These are phyloP conservation scores for Tyria jacobaeae DNA, from an alignment of 2,888 invertebrate species.

Conservation along the genomic window DNA sequence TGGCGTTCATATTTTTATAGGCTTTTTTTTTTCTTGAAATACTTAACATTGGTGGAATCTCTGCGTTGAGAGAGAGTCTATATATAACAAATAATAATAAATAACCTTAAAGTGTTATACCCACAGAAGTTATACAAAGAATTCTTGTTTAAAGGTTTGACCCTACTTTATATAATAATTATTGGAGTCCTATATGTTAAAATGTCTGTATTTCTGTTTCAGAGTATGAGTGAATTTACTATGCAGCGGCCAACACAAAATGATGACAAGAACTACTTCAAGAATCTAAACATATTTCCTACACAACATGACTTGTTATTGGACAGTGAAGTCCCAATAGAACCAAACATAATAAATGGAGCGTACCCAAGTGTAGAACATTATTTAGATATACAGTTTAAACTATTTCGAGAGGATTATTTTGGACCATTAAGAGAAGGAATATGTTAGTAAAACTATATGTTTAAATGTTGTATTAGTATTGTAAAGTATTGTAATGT, in stretches of 20 bases:
- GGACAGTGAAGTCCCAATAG: conserved; percentile 66
- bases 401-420: conserved; percentile 93
- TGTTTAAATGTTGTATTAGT: background rate
- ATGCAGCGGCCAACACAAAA: conserved; percentile 16
- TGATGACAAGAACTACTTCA: conserved; percentile 58
- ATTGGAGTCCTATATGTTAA: background rate
- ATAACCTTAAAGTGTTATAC: too few relatives aligned
- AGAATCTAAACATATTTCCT: conserved; percentile 75
- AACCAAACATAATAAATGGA: conserved; percentile 87
- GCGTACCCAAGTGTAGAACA: conserved; percentile 88
- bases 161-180: background rate
- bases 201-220: background rate
- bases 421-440: conserved; percentile 90
- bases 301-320: conserved; percentile 84
- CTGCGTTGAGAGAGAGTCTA: too few relatives aligned
- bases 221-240: conserved; percentile 11
- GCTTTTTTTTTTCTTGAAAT: too few relatives aligned
- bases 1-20: too few relatives aligned
- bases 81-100: too few relatives aligned
- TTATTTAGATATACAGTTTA: conserved; percentile 93
- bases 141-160: too few relatives aligned
- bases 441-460: conserved; percentile 74
- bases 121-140: too few relatives aligned
- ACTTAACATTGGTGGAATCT: too few relatives aligned
- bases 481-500: conserved; percentile 9